Conservation (phyloP, 2,888 invertebrate genomes). For the Synanthedon andrenaeformis region DNA sequence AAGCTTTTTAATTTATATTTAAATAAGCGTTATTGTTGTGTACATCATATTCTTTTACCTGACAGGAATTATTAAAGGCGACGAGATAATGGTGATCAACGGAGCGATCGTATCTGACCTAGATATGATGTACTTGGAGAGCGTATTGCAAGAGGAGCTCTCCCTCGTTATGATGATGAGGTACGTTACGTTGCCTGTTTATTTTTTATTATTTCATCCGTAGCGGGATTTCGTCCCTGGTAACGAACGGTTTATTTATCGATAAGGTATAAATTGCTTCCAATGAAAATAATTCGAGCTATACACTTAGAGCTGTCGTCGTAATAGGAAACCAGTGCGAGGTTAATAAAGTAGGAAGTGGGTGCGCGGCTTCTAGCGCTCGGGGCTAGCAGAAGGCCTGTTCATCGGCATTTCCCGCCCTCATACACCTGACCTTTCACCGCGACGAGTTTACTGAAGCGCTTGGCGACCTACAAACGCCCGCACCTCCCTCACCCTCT, state of each 20-base stretch:
- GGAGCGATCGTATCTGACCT: conserved; percentile 97
- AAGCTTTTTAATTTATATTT: no score
- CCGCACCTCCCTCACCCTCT: conserved; percentile 1
- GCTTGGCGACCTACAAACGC: conserved; percentile 60
- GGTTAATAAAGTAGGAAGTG: conserved; percentile 55
- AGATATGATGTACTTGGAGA: conserved; percentile 99
- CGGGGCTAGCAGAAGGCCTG: conserved; percentile 30
- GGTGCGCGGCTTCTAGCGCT: conserved; percentile 10
- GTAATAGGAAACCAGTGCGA: conserved; percentile 40
- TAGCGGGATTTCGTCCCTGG: conserved; percentile 26
- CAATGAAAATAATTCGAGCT: conserved; percentile 24
- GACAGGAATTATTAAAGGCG: conserved; percentile 95
- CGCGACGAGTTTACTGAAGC: conserved; percentile 64
- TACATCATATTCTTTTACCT: conserved; percentile 23
- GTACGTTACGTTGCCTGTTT: conserved; percentile 31
- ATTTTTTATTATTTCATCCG: background rate
- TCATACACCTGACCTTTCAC: conserved; percentile 68
- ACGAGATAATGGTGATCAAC: conserved; percentile 99
- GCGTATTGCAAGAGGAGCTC: conserved; percentile 93
- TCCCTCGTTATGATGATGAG: conserved; percentile 97
- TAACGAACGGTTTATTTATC: conserved; percentile 38
- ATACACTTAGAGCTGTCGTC: conserved; percentile 9
- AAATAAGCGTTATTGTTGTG: no score
- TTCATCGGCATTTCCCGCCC: conserved; percentile 61
- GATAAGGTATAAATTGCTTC: conserved; percentile 14